These are phyloP conservation scores for Tragelaphus buxtoni DNA, from an alignment of 2,113 vertebrate species.

Conservation along the genomic window DNA sequence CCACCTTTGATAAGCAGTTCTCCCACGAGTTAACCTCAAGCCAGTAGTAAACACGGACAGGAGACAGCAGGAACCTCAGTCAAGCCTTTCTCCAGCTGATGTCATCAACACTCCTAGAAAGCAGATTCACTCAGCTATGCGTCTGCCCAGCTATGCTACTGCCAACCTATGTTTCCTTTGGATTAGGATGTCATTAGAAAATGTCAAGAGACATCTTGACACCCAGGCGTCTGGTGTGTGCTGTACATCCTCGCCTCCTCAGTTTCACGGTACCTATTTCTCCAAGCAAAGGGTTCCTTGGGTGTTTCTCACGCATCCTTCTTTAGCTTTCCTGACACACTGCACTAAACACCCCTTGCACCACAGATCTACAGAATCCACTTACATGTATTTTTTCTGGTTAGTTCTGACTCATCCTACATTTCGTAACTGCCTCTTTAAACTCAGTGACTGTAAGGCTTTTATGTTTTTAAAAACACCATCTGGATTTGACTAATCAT, in stretches of 20 bases:
- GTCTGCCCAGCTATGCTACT: neutral
- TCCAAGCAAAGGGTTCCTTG: neutral
- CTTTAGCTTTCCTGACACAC: neutral
- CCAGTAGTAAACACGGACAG: neutral
- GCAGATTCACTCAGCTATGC: neutral
- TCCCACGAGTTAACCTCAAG: neutral
- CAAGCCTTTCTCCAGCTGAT: neutral
- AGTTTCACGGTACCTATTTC: neutral
- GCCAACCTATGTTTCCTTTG: too few relatives aligned
- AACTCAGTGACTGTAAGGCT: neutral
- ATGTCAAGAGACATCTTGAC: neutral
- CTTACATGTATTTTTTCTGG: neutral
- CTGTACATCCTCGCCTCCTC: fast-evolving
- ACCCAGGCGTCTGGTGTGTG: fast-evolving
- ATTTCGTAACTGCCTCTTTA: neutral
- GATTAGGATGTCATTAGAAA: neutral
- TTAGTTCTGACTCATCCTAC: neutral
- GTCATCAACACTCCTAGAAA: neutral
- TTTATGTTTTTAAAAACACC: neutral
- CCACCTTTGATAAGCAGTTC: neutral
- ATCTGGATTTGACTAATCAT: neutral
- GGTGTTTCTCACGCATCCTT: neutral
- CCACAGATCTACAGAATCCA: neutral
- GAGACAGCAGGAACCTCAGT: neutral
- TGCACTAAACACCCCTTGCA: neutral